Conservation (phyloP, 2,113 vertebrate species). For the Otocyon megalotis region DNA sequence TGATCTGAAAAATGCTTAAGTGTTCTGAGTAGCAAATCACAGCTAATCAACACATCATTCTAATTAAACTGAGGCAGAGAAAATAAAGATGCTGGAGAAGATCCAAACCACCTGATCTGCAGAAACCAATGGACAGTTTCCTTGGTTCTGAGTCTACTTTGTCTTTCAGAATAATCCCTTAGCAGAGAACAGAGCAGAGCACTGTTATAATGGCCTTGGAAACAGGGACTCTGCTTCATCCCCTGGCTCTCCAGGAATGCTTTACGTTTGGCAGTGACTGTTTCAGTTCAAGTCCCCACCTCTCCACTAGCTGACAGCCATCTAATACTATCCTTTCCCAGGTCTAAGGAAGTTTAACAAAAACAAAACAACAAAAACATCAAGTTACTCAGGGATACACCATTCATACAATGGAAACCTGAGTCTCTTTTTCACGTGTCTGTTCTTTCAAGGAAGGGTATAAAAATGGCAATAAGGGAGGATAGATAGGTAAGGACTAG, state of each 20-base stretch:
- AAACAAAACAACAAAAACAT: not conserved
- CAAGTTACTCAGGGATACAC: constrained; percentile 1
- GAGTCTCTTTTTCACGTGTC: not conserved
- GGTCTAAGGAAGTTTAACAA: constrained; percentile 18
- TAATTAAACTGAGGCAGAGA: constrained; percentile 28
- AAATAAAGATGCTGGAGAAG: constrained; percentile 11
- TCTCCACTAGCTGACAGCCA: not conserved
- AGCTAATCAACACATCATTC: constrained; percentile 1
- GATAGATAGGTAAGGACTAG: not conserved
- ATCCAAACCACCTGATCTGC: not conserved
- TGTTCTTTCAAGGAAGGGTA: constrained; percentile 23
- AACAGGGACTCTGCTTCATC: not conserved
- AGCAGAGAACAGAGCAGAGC: not conserved
- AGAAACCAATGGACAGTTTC: not conserved
- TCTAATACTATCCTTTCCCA: not conserved
- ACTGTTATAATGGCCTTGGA: not conserved
- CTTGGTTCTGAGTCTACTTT: not conserved
- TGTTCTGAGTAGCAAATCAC: constrained; percentile 11
- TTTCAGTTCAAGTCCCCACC: not conserved
- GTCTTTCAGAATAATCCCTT: constrained; percentile 6
- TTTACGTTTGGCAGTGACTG: not conserved
- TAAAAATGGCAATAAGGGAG: not conserved
- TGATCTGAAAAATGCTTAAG: not conserved
- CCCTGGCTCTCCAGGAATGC: not conserved
- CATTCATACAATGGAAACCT: constrained; percentile 32